Conservation (phyloP, 2,113 vertebrate genomes). For the Bufo gargarizans region DNA sequence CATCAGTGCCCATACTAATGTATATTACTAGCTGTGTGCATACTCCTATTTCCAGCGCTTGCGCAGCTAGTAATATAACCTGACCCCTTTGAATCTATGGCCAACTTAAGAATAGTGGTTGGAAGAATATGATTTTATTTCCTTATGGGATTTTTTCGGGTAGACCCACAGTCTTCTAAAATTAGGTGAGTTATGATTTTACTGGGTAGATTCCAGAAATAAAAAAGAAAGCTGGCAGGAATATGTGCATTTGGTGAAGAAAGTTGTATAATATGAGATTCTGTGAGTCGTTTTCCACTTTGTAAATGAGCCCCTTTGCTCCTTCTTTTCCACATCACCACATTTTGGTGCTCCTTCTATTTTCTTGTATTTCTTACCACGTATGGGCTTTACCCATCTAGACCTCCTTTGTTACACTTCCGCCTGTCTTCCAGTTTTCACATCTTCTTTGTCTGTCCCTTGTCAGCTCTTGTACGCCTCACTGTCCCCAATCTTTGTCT, state of each 20-base stretch:
- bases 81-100: too few relatives aligned
- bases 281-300: not conserved
- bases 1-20: too few relatives aligned
- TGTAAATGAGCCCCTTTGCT: not conserved
- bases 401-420: not conserved
- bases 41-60: too few relatives aligned
- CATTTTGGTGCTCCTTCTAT: not conserved
- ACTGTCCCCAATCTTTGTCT: slow-evolving; percentile 7
- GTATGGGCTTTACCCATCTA: not conserved
- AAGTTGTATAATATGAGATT: not conserved
- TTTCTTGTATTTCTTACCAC: not conserved
- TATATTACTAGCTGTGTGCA: too few relatives aligned
- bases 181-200: not conserved
- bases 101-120: too few relatives aligned
- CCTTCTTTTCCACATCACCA: not conserved
- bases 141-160: not conserved
- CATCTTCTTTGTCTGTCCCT: not conserved
- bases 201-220: not conserved
- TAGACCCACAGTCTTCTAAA: not conserved
- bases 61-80: too few relatives aligned
- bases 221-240: not conserved
- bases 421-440: not conserved
- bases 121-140: not conserved
- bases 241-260: not conserved
- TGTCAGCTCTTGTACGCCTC: not conserved